phyloP scores from a whole-genome alignment of 2,797 vertebrate genomes.

The Anabacerthia variegaticeps region DNA sequence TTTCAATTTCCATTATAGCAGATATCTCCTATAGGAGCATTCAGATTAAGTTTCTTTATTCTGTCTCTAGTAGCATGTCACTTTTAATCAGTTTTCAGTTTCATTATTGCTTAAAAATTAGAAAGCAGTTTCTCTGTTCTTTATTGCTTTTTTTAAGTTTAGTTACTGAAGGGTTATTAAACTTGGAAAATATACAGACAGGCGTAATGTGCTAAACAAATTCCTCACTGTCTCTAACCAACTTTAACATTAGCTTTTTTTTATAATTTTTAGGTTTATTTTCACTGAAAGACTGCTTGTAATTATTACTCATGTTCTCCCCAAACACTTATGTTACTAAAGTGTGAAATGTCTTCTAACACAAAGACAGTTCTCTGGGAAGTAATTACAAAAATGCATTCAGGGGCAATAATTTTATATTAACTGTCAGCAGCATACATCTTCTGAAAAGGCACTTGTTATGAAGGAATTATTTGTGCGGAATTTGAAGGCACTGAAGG shows the following conservation, averaged over 20 bases:
- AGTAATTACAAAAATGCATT: slow-evolving; percentile 84
- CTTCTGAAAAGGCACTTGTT: slow-evolving; percentile 81
- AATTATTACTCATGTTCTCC: slow-evolving; percentile 80
- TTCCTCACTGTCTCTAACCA: slow-evolving; percentile 72
- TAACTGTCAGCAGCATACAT: slow-evolving; percentile 82
- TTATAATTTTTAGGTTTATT: slow-evolving; percentile 75
- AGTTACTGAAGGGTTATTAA: slow-evolving; percentile 71
- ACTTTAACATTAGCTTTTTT: slow-evolving; percentile 71
- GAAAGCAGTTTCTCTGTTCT: slow-evolving; percentile 53
- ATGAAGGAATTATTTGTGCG: slow-evolving; percentile 78
- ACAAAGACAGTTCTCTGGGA: slow-evolving; percentile 84
- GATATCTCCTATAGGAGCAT: slow-evolving; percentile 73
- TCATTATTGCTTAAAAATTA: slow-evolving; percentile 70
- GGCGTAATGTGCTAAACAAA: slow-evolving; percentile 66
- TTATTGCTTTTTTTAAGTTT: slow-evolving; percentile 68
- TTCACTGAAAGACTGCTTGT: slow-evolving; percentile 74
- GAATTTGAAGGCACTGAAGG: slow-evolving; percentile 70
- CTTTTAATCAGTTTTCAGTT: slow-evolving; percentile 74
- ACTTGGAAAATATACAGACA: slow-evolving; percentile 69
- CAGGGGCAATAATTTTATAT: slow-evolving; percentile 83
- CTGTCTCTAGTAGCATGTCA: slow-evolving; percentile 70
- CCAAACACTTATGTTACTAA: slow-evolving; percentile 82
- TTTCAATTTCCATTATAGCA: slow-evolving; percentile 76
- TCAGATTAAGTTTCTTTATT: slow-evolving; percentile 68
- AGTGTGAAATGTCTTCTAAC: slow-evolving; percentile 83